Base-by-base conservation (phyloP, 2,113 vertebrate genomes). In the Cyprinus carpio region DNA sequence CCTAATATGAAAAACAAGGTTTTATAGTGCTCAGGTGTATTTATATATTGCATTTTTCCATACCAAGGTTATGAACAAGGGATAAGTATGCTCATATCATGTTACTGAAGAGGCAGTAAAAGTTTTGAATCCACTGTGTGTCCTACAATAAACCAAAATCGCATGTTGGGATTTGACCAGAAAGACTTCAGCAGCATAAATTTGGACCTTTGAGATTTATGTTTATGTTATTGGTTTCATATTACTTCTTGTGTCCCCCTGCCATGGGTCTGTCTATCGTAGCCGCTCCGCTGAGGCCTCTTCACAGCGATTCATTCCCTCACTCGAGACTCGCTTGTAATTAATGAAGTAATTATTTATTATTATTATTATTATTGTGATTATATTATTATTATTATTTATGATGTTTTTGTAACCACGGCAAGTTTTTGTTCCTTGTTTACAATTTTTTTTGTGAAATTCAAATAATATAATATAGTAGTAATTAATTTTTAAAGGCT, bases 61-160 rank as follows among this genome's bases (percentile, higher is more conserved):
- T 56, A 34, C 64, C 84, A 85, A 74, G 76, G 64, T 81, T 85
- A 81, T 58, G 43, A 23, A 58, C 67, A 85, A 67, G 11, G 62
- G 58, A 81, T 46, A 46, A 27, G 78, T 27, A 56, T 56, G 58
- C 15, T 78, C 20, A 6, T 80, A 25, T 80, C 49, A 60, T 77
- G 18, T 49, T 13, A 69, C n/a, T 60, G 8, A 80, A n/a, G 64
- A 85, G 25, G 64, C 34, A 58, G 31, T 46, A 71, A 23, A 81
- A 43, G 56, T n/a, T 29, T n/a, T 72, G 40, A 18, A 69, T 67
- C n/a, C 69, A 62, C 49, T 58, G 37, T 58, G 65, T 69, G n/a
- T n/a, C n/a, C 65, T 46, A 54, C 40, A 75, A n/a, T n/a, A n/a
- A n/a, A n/a, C n/a, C 43, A 75, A 6, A 64, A 27, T 65, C 6